Percentiles rank a stretch among this genome's conserved stretches.
Evolutionary conservation across 1,140 invertebrate species (phyloP).

Genomic region (Drosophila varians): DNA sequence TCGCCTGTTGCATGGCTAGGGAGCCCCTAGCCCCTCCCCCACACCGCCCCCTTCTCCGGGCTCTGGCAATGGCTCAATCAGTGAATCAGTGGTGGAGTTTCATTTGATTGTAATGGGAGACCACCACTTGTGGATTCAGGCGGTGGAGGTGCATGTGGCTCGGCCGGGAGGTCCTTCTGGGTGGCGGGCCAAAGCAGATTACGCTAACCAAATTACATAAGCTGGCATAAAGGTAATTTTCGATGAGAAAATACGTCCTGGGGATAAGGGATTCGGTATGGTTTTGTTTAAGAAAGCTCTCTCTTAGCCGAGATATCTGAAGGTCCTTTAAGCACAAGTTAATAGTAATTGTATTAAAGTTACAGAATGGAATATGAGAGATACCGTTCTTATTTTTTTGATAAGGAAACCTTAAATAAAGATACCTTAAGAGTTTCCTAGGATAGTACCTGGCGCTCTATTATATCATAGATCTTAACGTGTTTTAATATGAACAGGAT

Average conservation of each 20-base stretch:
- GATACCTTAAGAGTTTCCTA: too few relatives aligned
- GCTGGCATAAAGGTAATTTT: slow-evolving; percentile 43
- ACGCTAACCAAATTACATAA: slow-evolving; percentile 49
- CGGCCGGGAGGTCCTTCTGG: too few relatives aligned
- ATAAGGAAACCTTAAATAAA: too few relatives aligned
- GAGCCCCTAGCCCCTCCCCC: background rate
- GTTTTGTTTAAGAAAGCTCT: background rate
- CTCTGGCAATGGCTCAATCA: slow-evolving; percentile 71
- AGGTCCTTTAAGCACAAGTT: too few relatives aligned
- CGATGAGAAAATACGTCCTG: slow-evolving; percentile 25
- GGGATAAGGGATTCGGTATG: background rate
- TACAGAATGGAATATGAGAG: too few relatives aligned
- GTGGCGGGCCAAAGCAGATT: slow-evolving; percentile 40
- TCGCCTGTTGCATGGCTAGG: slow-evolving; percentile 37
- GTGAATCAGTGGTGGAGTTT: slow-evolving; percentile 65
- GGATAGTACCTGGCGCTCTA: too few relatives aligned
- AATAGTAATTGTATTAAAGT: too few relatives aligned
- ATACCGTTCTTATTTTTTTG: too few relatives aligned
- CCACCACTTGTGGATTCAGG: slow-evolving; percentile 74
- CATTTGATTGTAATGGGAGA: slow-evolving; percentile 77
- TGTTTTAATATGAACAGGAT: too few relatives aligned
- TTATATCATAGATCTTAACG: too few relatives aligned
- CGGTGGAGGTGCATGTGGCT: slow-evolving; percentile 10
- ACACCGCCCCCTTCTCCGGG: slow-evolving; percentile 5
- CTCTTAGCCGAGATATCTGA: background rate